Evolutionary conservation across 1,140 invertebrate genomes (phyloP).

Genomic region (Drosophila burlai): DNA sequence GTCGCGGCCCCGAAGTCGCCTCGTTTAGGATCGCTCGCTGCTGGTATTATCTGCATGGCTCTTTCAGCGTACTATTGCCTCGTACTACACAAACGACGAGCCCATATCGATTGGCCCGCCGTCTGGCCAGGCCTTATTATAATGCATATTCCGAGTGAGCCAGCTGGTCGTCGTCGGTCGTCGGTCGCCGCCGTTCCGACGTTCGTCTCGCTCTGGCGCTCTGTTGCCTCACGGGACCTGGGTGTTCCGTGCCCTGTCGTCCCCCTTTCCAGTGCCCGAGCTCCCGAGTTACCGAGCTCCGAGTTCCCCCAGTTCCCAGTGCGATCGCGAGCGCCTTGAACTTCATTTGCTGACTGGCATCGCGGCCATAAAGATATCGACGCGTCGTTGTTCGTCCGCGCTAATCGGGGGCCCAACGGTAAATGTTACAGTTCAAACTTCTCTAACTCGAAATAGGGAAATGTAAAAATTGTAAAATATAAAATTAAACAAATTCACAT

Average conservation of each 20-base stretch:
- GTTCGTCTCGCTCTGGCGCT: constrained; percentile 41
- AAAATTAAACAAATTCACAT: neutral
- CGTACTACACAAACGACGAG: constrained; percentile 16
- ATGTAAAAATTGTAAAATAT: neutral
- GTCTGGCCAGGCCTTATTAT: constrained; percentile 43
- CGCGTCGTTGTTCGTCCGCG: constrained; percentile 36
- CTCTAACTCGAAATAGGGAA: constrained; percentile 1
- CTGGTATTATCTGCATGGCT: constrained; percentile 46
- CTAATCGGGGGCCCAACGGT: constrained; percentile 39
- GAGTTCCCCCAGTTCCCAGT: constrained; percentile 44
- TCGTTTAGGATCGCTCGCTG: constrained; percentile 50
- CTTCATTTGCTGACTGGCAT: constrained; percentile 76
- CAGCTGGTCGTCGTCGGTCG: constrained; percentile 8
- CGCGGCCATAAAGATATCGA: constrained; percentile 73
- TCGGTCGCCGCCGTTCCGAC: neutral
- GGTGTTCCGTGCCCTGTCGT: constrained; percentile 2
- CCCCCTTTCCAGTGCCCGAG: constrained; percentile 31
- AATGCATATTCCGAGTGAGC: constrained; percentile 57
- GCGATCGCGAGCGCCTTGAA: constrained; percentile 70
- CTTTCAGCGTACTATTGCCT: constrained; percentile 10
- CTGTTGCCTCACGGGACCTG: constrained; percentile 48
- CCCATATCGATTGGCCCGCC: constrained; percentile 45
- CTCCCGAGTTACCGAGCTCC: constrained; percentile 18
- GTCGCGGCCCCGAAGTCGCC: constrained; percentile 34
- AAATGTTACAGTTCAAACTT: constrained; percentile 38